These are phyloP conservation scores for Scaptomyza graminum DNA, from an alignment of 1,140 invertebrate species.

Conservation along the genomic window DNA sequence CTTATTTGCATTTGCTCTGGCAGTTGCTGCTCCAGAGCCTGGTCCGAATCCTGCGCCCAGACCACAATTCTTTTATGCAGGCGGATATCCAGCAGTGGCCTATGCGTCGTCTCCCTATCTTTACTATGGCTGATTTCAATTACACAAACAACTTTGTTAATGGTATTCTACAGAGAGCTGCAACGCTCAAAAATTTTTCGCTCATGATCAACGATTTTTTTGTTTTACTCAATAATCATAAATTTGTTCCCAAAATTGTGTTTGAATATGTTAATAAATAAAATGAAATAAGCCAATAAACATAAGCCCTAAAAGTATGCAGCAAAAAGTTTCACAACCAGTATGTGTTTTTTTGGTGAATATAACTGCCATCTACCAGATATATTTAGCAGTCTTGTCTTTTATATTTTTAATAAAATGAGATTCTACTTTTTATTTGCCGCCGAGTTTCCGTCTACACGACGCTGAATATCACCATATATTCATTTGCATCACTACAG, in stretches of 20 bases:
- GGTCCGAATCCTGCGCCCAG: slow-evolving; percentile 59
- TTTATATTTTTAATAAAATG: too few relatives aligned
- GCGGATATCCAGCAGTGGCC: slow-evolving; percentile 62
- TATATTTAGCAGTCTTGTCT: neutral
- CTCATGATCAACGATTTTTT: too few relatives aligned
- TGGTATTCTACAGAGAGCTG: neutral
- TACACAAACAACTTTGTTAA: slow-evolving; percentile 23
- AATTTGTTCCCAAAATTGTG: too few relatives aligned
- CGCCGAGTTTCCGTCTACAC: too few relatives aligned
- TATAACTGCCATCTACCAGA: neutral
- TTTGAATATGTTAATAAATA: too few relatives aligned
- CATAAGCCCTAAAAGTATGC: slow-evolving; percentile 6
- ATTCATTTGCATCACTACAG: too few relatives aligned
- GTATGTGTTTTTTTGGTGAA: neutral
- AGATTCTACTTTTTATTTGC: too few relatives aligned
- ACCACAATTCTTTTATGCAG: slow-evolving; percentile 64
- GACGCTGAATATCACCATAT: too few relatives aligned
- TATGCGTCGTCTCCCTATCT: slow-evolving; percentile 68
- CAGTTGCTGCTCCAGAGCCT: slow-evolving; percentile 55
- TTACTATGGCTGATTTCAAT: slow-evolving; percentile 59
- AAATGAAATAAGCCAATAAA: too few relatives aligned
- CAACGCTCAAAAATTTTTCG: too few relatives aligned
- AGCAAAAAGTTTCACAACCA: neutral
- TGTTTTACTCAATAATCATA: too few relatives aligned
- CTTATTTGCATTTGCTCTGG: slow-evolving; percentile 59